Base-by-base conservation (phyloP, 2,797 vertebrate species). In the Glossophaga mutica region DNA sequence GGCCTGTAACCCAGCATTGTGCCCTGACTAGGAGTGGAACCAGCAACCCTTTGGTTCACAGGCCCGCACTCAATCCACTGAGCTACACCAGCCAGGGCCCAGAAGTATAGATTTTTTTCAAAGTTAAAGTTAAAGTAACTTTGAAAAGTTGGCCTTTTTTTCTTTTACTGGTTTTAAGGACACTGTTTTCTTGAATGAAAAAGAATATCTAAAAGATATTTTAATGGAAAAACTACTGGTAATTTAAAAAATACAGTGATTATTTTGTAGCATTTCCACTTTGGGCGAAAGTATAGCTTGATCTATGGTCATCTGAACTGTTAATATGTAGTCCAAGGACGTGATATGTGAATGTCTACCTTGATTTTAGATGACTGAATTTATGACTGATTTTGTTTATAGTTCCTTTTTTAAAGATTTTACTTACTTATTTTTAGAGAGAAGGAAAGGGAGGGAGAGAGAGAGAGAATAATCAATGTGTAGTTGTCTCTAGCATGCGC, bases 301-400 rank as follows among this genome's bases (percentile, higher is more conserved):
- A 65, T 68, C 55, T 70, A 0, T 50, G 68, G 34, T 90, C 85
- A 92, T 57, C 87, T 95, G 62, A 52, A 68, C 62, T 52, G 70
- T 94, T 94, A 92, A 59, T 57, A 44, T 37, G 21, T 92, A 93
- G 65, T 82, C 93, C 46, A 74, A 77, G 59, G 94, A 74, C 57
- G 68, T 71, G 70, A 70, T 29, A 29, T 2, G 7, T 78, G 52
- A 88, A 29, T 68, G n/a, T 71, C 39, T 52, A 2, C 85, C 77
- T 93, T 89, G 68, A 93, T 67, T 94, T 84, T 92, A 82, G 87
- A 68, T 92, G 87, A 67, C 42, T 52, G 44, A 84, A 71, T 77
- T 71, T 89, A 73, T 94, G 85, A 52, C 59, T 95, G 65, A 65
- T 19, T 95, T 95, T 74, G 48, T 94, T 93, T 93, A 92, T 57